Evolutionary conservation across 2,888 invertebrate genomes (phyloP).

Genomic region (Arenicola marina): DNA sequence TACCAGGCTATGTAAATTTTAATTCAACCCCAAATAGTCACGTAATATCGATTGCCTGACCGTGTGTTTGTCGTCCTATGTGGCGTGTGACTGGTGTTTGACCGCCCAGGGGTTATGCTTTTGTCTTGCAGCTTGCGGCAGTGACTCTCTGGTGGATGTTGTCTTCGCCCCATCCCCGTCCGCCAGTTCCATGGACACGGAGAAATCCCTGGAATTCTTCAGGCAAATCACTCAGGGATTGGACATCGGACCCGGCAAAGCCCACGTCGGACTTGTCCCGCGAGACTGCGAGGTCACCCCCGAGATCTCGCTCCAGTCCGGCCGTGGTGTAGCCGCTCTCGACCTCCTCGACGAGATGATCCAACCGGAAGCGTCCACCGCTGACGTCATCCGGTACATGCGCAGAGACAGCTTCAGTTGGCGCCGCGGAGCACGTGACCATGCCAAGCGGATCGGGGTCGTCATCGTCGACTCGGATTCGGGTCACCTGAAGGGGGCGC

Average conservation of each 20-base stretch:
- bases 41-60: too few relatives aligned
- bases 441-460: slow-evolving; percentile 20
- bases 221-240: slow-evolving; percentile 10
- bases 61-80: too few relatives aligned
- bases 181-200: slow-evolving; percentile 16
- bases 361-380: slow-evolving; percentile 2
- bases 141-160: slow-evolving; percentile 16
- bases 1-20: too few relatives aligned
- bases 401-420: slow-evolving; percentile 5
- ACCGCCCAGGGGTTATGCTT: too few relatives aligned
- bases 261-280: slow-evolving; percentile 26
- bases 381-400: slow-evolving; percentile 13
- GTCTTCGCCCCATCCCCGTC: slow-evolving; percentile 20
- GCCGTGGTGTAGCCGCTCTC: slow-evolving; percentile 5
- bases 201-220: slow-evolving; percentile 26
- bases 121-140: slow-evolving; percentile 19
- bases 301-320: slow-evolving; percentile 2
- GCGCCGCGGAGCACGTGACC: slow-evolving; percentile 15
- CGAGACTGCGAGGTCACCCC: slow-evolving; percentile 23
- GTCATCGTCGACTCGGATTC: slow-evolving; percentile 20
- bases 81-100: too few relatives aligned
- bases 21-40: background rate
- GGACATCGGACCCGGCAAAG: slow-evolving; percentile 16
- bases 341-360: slow-evolving; percentile 9
- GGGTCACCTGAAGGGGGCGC: slow-evolving; percentile 1